Percentiles rank a stretch among this genome's conserved stretches.
These are phyloP conservation scores for Diplodus sargus DNA, from an alignment of 2,797 vertebrate genomes.

Conservation along the genomic window DNA sequence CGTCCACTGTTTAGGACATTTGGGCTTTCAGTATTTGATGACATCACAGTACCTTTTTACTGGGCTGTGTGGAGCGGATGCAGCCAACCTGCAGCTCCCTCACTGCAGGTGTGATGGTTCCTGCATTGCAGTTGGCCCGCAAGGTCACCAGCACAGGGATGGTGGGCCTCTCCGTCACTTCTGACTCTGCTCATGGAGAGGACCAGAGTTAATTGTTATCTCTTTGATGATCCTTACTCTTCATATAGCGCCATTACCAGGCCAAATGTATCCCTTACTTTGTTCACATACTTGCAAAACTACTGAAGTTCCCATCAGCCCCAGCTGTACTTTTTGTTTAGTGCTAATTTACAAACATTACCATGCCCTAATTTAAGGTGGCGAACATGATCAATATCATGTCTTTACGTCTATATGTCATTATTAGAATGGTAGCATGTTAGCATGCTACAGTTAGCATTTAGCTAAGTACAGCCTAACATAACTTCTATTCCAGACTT, in stretches of 20 bases:
- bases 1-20: not conserved
- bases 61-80: slow-evolving; percentile 78
- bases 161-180: slow-evolving; percentile 45
- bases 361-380: not conserved
- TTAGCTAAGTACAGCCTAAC: not conserved
- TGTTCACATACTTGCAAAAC: not conserved
- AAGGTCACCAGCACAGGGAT: slow-evolving; percentile 87
- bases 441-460: not conserved
- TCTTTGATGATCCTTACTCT: no score
- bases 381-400: not conserved
- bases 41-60: slow-evolving; percentile 84
- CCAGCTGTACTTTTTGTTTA: not conserved
- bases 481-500: not conserved
- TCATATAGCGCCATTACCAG: no score
- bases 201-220: no score
- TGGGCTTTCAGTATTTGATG: not conserved
- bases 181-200: slow-evolving; percentile 35
- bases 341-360: not conserved
- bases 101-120: slow-evolving; percentile 74
- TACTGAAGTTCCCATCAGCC: not conserved
- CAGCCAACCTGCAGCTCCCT: slow-evolving; percentile 90
- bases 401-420: no score
- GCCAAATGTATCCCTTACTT: no score
- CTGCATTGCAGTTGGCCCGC: slow-evolving; percentile 70
- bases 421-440: not conserved